Base-by-base conservation (phyloP, 2,797 vertebrate genomes). In the Chelonia mydas region DNA sequence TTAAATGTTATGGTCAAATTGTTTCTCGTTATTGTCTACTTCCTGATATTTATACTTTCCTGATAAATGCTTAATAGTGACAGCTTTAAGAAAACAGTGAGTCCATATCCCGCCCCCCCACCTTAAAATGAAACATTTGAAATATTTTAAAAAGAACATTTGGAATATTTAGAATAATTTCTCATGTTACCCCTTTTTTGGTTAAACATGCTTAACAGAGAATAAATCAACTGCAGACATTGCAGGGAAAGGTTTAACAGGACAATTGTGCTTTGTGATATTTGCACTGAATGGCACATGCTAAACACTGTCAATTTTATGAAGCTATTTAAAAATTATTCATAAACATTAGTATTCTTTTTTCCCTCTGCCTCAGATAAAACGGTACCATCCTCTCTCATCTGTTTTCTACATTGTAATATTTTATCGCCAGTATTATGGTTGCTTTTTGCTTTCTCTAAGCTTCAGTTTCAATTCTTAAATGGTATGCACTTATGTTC, bases 391-490 rank as follows among this genome's bases (percentile, higher is more conserved):
- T 87, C 78, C 76, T 79, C 41, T 25, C 53, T 55, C 45, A 33
- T 68, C 59, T 79, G 33, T 87, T 83, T 83, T 53, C 47, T 87
- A 74, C 74, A 83, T 13, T 25, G 57, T 79, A 80, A 45, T 92
- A 49, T 74, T 86, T 95, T 90, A 87, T 92, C 21, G 41, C 77
- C 27, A 74, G 31, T 5, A 27, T 90, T 96, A 94, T 89, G 61
- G 84, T 37, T 90, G 12, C 37, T 83, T 83, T 41, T 78, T 55
- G 83, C 45, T 96, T 93, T 89, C 3, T 81, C 65, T 31, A 79
- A 78, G 28, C 13, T 88, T 97, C 74, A 45, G 33, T 86, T 90
- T 93, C 89, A 84, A 47, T 80, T 86, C 85, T 89, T 83, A 92
- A 86, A 86, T 12, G 28, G 25, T 53, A 5, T 37, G 59, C 89